A percentile compares a stretch with the other conserved stretches of the same genome.
These are phyloP conservation scores for Dreissena polymorpha DNA, from an alignment of 1,140 invertebrate genomes.

Conservation along the genomic window DNA sequence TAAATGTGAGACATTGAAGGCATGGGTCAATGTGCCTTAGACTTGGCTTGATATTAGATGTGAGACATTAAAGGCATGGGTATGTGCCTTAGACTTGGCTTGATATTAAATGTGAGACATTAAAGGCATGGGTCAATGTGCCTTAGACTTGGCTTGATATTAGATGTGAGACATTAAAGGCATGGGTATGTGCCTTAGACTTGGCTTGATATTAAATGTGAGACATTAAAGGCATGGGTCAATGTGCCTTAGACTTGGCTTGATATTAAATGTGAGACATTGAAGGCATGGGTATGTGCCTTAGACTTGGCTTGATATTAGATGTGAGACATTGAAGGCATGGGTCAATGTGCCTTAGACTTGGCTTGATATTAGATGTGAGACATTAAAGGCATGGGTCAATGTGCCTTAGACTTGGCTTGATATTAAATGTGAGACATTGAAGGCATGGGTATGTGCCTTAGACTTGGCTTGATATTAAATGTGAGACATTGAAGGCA, in stretches of 20 bases:
- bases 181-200: constrained; percentile 61
- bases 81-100: constrained; percentile 46
- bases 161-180: not conserved
- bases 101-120: not conserved
- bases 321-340: not conserved
- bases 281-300: constrained; percentile 62
- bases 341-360: constrained; percentile 62
- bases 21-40: constrained; percentile 63
- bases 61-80: constrained; percentile 50
- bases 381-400: constrained; percentile 60
- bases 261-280: not conserved
- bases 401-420: constrained; percentile 15
- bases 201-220: not conserved
- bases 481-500: not conserved
- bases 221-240: constrained; percentile 60
- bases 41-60: not conserved
- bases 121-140: constrained; percentile 64
- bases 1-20: not conserved
- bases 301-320: not conserved
- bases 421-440: not conserved
- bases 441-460: constrained; percentile 62
- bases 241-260: constrained; percentile 15
- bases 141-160: not conserved
- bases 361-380: not conserved
- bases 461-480: not conserved